phyloP scores from a whole-genome alignment of 2,113 vertebrate genomes.

The Saguinus imperator region DNA sequence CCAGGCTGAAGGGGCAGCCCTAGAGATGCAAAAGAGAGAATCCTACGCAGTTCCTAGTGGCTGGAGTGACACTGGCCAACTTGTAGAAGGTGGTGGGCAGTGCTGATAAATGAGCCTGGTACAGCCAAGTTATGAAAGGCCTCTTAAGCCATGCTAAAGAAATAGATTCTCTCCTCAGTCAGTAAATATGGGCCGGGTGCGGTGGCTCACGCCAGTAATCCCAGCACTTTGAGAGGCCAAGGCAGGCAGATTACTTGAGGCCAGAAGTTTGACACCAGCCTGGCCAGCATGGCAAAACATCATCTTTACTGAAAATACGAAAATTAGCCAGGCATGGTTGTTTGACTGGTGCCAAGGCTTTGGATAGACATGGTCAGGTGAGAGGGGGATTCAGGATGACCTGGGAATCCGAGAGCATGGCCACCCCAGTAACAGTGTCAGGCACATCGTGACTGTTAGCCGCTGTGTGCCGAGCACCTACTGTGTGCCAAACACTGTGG shows the following conservation, averaged over 20 bases:
- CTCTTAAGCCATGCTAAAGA: neutral
- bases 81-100: neutral
- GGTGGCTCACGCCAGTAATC: too few species aligned
- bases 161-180: neutral
- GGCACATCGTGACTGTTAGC: too few species aligned
- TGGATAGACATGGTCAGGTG: neutral
- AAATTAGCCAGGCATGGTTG: too few species aligned
- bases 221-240: too few species aligned
- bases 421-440: too few species aligned
- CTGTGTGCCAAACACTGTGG: neutral
- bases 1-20: too few species aligned
- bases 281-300: too few species aligned
- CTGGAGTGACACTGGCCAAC: fast-evolving
- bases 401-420: neutral
- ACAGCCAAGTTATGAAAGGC: neutral
- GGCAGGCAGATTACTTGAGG: too few species aligned
- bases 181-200: neutral
- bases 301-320: too few species aligned
- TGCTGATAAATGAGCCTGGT: fast-evolving
- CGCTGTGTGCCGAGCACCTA: neutral
- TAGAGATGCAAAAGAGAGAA: neutral
- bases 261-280: too few species aligned
- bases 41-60: too few species aligned
- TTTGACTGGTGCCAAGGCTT: too few species aligned
- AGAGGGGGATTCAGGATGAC: neutral